Percentiles rank a stretch among this genome's conserved stretches.
Conservation (phyloP, 1,140 invertebrate species). For the Neodiprion fabricii region DNA sequence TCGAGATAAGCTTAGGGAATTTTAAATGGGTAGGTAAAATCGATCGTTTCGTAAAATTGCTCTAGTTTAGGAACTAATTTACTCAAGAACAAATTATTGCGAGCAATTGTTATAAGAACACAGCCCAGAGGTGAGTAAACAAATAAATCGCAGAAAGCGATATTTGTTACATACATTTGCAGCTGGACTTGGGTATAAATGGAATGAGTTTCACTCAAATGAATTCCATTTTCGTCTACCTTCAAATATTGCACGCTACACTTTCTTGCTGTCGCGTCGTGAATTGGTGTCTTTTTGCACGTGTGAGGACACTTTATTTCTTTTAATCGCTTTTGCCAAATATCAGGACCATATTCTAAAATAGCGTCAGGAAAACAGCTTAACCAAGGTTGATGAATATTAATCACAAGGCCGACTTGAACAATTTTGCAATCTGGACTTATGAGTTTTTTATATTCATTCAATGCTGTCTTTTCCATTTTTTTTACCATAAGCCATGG, state of each 20-base stretch:
- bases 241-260: slow-evolving; percentile 18
- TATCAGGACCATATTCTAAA: slow-evolving; percentile 11
- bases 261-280: neutral
- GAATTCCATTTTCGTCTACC: slow-evolving; percentile 20
- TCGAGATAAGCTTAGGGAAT: no score
- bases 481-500: slow-evolving; percentile 18
- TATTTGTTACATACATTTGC: slow-evolving; percentile 23
- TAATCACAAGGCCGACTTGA: slow-evolving; percentile 16
- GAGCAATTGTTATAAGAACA: neutral
- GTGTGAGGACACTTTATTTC: slow-evolving; percentile 24
- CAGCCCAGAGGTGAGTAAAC: slow-evolving; percentile 18
- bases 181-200: slow-evolving; percentile 22
- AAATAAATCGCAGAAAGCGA: slow-evolving; percentile 17
- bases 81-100: slow-evolving; percentile 15
- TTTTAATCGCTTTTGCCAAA: slow-evolving; percentile 16
- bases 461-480: slow-evolving; percentile 8
- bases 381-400: slow-evolving; percentile 15
- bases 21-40: no score
- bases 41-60: neutral
- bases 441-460: slow-evolving; percentile 11
- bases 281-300: slow-evolving; percentile 15
- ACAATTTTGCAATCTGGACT: neutral
- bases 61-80: neutral
- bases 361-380: slow-evolving; percentile 17
- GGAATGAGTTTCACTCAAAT: slow-evolving; percentile 18